Base-by-base conservation (phyloP, 2,113 vertebrate species). In the Turdus rufiventris region DNA sequence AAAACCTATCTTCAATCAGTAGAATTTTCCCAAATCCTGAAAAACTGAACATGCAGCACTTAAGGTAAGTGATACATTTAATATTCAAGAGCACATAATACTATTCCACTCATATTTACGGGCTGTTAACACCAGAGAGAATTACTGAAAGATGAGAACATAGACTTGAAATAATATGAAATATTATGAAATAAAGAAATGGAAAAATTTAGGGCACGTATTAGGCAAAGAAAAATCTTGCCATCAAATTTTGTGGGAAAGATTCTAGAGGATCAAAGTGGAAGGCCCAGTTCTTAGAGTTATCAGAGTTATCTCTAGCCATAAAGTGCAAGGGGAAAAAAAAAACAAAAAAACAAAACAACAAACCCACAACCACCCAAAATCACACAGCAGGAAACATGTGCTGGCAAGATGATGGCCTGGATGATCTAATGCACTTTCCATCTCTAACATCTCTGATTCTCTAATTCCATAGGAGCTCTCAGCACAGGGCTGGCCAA, bases 371-470 rank as follows among this genome's bases (percentile, higher is more conserved):
- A 73, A 1, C 63, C 72, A 89, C 48, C 63, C 79, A 68, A 89
- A 76, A 62, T 33, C 61, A 67, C 2, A 1, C 19, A 85, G 81
- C 70, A 94, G 70, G 47, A 81, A 91, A 92, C 95, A 70, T 85
- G 91, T 85, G 57, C 93, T 94, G 91, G 84, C 96, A 94, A 54
- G 95, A 89, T 0, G 2, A 62, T 0, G 23, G 67, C 57, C 89
- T 28, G 71, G 89, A 84, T 97, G 96, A 96, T 91, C 91, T 96
- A 79, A 95, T 85, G 81, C 77, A 76, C 91, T 88, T 96, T 95
- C 93, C 91, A 97, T 92, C 94, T 94, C 91, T 68, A 89, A 40
- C 62, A 89, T 91, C 93, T 89, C 36, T 88, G 87, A 96, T 75
- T 70, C 85, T 38, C 33, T 89, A 89, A 95, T 95, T 95, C 95